Evolutionary conservation across 1,140 invertebrate species (phyloP).

Genomic region (Trialeurodes vaporariorum): DNA sequence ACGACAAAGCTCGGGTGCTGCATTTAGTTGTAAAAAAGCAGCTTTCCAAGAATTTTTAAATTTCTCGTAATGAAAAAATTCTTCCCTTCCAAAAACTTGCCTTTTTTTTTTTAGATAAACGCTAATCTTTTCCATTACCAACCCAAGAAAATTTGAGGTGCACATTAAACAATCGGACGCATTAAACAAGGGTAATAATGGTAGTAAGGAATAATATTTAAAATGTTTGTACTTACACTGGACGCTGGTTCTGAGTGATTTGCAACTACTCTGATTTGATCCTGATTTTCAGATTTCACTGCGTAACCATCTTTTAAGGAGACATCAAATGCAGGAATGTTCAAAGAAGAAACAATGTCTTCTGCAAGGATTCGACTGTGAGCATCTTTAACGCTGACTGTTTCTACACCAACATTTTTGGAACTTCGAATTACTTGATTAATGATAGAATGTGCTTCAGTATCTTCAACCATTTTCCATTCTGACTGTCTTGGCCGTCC

Average conservation of each 20-base stretch:
- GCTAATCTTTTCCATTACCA: too few species aligned
- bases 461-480: background rate
- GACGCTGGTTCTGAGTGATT: background rate
- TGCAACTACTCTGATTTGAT: background rate
- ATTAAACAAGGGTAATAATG: too few species aligned
- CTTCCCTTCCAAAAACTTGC: too few species aligned
- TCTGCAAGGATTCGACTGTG: background rate
- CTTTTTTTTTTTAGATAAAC: too few species aligned
- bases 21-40: too few species aligned
- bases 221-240: background rate
- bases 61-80: too few species aligned
- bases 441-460: background rate
- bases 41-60: too few species aligned
- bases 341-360: background rate
- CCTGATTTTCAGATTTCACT: background rate
- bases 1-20: too few species aligned
- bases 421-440: background rate
- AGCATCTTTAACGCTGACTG: background rate
- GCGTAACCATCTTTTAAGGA: background rate
- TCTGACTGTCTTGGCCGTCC: background rate
- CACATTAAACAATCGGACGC: too few species aligned
- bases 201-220: too few species aligned
- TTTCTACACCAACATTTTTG: background rate
- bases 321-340: background rate
- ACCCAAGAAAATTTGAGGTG: too few species aligned